A percentile compares a stretch with the other conserved stretches of the same genome.
Conservation (phyloP, 2,113 vertebrate genomes). For the Sinocyclocheilus maitianheensis region DNA sequence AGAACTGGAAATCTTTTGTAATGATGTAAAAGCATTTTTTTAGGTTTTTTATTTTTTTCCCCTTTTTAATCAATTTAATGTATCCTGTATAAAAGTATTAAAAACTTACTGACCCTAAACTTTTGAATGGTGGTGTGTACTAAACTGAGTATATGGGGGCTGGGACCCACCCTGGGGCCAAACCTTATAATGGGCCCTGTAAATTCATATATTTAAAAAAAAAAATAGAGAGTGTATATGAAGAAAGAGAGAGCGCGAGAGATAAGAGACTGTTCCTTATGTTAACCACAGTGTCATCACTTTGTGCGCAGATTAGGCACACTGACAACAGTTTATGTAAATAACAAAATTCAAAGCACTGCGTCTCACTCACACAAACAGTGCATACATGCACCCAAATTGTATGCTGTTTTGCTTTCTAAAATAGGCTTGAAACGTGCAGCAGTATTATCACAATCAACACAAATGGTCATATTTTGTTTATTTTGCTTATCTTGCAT, state of each 20-base stretch:
- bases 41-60: neutral
- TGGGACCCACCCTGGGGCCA: neutral
- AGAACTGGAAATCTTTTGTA: neutral
- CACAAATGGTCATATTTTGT: slow-evolving; percentile 14
- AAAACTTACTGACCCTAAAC: neutral
- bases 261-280: slow-evolving; percentile 77
- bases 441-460: slow-evolving; percentile 33
- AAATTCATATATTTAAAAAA: neutral
- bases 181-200: neutral
- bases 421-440: neutral
- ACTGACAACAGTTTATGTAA: slow-evolving; percentile 79
- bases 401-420: slow-evolving; percentile 27
- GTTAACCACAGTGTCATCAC: slow-evolving; percentile 65
- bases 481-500: slow-evolving; percentile 14
- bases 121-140: neutral
- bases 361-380: neutral
- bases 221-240: neutral
- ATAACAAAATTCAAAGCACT: slow-evolving; percentile 66
- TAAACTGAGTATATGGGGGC: too few relatives aligned
- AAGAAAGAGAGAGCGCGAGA: slow-evolving; percentile 29
- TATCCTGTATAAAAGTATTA: neutral
- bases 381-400: neutral
- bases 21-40: neutral
- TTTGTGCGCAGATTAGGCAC: slow-evolving; percentile 60
- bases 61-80: neutral